Percentiles rank a stretch among this genome's conserved stretches.
Evolutionary conservation across 92 coral and sea anemone species (phyloP).

Genomic region (Phenganax marumi): DNA sequence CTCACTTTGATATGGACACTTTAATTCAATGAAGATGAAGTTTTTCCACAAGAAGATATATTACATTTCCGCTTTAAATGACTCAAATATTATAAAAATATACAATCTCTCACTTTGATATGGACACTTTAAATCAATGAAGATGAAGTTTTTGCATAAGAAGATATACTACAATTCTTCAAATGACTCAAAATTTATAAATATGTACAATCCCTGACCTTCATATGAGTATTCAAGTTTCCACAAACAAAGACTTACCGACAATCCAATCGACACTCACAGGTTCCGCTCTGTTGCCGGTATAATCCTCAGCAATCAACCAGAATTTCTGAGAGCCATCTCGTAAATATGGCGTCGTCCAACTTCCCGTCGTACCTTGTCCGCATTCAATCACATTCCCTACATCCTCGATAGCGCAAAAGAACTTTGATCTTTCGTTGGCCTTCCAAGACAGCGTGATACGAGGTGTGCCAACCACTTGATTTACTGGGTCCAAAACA

Average conservation of each 20-base stretch:
- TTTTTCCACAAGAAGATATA: too few relatives aligned
- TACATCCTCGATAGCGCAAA: conserved; percentile 37
- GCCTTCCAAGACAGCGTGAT: conserved; percentile 17
- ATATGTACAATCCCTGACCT: too few relatives aligned
- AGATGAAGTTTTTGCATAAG: too few relatives aligned
- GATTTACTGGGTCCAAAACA: conserved; percentile 8
- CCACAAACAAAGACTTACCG: neutral
- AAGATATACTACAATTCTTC: too few relatives aligned
- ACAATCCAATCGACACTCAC: conserved; percentile 16
- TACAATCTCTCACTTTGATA: neutral
- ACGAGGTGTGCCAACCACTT: conserved; percentile 11
- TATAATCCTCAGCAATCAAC: conserved; percentile 42
- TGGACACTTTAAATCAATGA: too few relatives aligned
- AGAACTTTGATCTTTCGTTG: conserved; percentile 24
- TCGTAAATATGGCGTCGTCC: conserved; percentile 32
- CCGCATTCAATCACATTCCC: conserved; percentile 38
- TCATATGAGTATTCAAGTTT: neutral
- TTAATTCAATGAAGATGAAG: too few relatives aligned
- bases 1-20: too few relatives aligned
- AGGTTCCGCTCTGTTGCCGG: conserved; percentile 31
- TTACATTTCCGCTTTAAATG: too few relatives aligned
- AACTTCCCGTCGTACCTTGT: conserved; percentile 30
- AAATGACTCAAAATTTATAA: too few relatives aligned
- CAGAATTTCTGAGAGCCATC: conserved; percentile 31
- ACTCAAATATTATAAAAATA: too few relatives aligned